Evolutionary conservation across 2,888 invertebrate species (phyloP).

Genomic region (Oligia strigilis): DNA sequence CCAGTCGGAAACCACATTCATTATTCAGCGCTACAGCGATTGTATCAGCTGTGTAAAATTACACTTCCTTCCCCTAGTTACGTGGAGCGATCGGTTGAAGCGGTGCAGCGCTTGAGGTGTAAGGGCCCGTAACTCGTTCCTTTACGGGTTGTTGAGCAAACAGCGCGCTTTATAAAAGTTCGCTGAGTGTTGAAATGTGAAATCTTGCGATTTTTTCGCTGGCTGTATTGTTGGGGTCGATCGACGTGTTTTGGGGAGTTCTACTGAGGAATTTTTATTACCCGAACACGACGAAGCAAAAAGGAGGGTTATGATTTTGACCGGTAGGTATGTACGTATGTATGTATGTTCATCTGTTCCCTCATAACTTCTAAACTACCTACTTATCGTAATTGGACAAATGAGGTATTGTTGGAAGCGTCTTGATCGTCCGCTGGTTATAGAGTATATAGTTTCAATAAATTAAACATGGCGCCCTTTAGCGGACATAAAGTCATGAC

Average conservation of each 20-base stretch:
- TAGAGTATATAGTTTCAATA: too few relatives aligned
- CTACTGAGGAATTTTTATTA: slow-evolving; percentile 1
- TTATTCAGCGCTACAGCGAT: slow-evolving; percentile 77
- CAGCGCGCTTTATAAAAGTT: slow-evolving; percentile 68
- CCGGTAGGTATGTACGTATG: too few relatives aligned
- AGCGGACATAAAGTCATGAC: too few relatives aligned
- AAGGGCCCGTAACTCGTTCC: slow-evolving; percentile 70
- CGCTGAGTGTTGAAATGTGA: slow-evolving; percentile 65
- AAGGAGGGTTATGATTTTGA: too few relatives aligned
- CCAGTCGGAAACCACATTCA: slow-evolving; percentile 75
- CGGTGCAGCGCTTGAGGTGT: slow-evolving; percentile 66
- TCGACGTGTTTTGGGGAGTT: slow-evolving; percentile 18
- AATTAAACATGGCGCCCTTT: too few relatives aligned
- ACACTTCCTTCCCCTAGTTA: slow-evolving; percentile 74
- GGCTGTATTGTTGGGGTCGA: slow-evolving; percentile 26
- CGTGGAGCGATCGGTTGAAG: slow-evolving; percentile 64
- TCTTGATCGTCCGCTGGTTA: too few relatives aligned
- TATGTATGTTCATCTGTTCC: too few relatives aligned
- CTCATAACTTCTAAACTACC: too few relatives aligned
- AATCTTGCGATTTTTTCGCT: slow-evolving; percentile 57
- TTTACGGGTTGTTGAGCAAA: slow-evolving; percentile 71
- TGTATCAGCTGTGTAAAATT: slow-evolving; percentile 79
- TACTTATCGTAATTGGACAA: too few relatives aligned
- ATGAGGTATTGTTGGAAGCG: too few relatives aligned
- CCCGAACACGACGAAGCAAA: too few relatives aligned